Base-by-base conservation (phyloP, 2,797 vertebrate species). In the Enteromius radiatus region DNA sequence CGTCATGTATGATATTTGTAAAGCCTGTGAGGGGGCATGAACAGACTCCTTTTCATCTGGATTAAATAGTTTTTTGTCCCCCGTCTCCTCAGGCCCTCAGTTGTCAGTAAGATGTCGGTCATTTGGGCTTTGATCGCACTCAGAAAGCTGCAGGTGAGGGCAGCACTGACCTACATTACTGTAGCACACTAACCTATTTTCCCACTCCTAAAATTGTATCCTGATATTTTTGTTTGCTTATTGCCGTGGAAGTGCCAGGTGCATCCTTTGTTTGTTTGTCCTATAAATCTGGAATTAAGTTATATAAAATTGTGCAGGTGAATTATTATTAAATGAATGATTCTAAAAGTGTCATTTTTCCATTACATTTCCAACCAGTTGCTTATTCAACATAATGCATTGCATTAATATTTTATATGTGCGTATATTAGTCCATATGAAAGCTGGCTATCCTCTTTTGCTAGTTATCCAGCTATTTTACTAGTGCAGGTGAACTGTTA, bases 151-250 rank as follows among this genome's bases (percentile, higher is more conserved):
- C 81, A 85, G 74, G 81, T 85, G 81, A 81, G 47, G 70, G 38
- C 54, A 38, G 65, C 67, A 47, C 52, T 87, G 86, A 86, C 88
- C 88, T 80, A 89, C 79, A 86, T 89, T 69, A 73, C 33, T 75
- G 77, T 54, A 56, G 36, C 84, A 81, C 63, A 76, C 67, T 77
- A 68, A 86, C 86, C 86, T 76, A 83, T 81, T 86, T 86, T 61
- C 19, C 36, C n/a, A 28, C 38, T 70, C 38, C 36, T 64, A 52
- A 82, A 74, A 84, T 56, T 52, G 69, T 67, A 54, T 71, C 68
- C 68, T 73, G 65, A 73, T 41, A 47, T 70, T 76, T 81, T 33
- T 78, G 59, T 45, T 82, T 76, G 38, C 38, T 36, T 41, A 52
- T 76, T 45, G 47, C 38, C 52, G 81, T 69, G n/a, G n/a, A 78